Evolutionary conservation across 1,140 invertebrate species (phyloP).

Genomic region (Ceratitis capitata): DNA sequence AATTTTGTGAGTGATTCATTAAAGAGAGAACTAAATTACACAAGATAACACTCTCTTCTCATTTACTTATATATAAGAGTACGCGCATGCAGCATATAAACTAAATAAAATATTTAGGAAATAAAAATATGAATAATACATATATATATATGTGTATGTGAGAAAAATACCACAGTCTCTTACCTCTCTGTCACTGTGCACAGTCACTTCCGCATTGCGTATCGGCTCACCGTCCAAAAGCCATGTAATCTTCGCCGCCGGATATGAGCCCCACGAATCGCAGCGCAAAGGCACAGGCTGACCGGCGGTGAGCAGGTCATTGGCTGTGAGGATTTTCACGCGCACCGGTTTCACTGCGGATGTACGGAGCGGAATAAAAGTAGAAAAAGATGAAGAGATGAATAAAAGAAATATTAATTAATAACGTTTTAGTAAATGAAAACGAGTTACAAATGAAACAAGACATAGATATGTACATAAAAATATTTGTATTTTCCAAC

Average conservation of each 20-base stretch:
- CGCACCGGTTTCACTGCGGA: slow-evolving; percentile 75
- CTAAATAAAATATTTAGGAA: background rate
- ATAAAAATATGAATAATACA: background rate
- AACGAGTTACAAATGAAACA: background rate
- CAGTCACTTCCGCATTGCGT: slow-evolving; percentile 66
- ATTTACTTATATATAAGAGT: background rate
- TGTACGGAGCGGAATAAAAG: too few relatives aligned
- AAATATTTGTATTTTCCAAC: background rate
- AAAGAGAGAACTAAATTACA: too few relatives aligned
- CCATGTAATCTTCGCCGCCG: slow-evolving; percentile 78
- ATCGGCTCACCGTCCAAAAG: slow-evolving; percentile 74
- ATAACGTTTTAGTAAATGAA: background rate
- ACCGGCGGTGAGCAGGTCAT: slow-evolving; percentile 71
- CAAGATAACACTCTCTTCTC: too few relatives aligned
- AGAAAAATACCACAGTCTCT: slow-evolving; percentile 36
- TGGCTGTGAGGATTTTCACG: slow-evolving; percentile 73
- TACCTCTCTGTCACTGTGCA: slow-evolving; percentile 63
- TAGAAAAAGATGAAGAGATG: too few relatives aligned
- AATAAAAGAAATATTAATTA: background rate
- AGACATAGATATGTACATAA: background rate
- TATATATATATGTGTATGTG: background rate
- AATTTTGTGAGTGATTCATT: too few relatives aligned
- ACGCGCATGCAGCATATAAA: background rate
- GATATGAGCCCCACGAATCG: slow-evolving; percentile 77
- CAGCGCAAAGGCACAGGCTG: slow-evolving; percentile 73